Evolutionary conservation across 2,888 invertebrate species (phyloP), one percentile per base, ranked within the genome.

Genomic region (Allacma fusca): DNA sequence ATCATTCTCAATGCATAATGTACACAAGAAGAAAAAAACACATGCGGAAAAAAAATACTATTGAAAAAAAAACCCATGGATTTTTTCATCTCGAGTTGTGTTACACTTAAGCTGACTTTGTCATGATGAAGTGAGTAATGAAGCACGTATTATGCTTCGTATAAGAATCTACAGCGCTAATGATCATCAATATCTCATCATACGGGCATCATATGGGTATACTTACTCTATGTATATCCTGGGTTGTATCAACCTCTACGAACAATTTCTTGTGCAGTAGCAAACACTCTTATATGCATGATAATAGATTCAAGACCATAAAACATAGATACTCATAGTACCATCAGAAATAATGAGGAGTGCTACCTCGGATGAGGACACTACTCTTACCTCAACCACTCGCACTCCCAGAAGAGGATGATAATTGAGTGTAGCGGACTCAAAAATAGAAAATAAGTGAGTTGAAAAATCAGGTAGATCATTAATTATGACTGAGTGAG

Each of bases 381-480:
- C 50, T 50, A 5, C 50, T 2, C 7, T 50, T 50, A 50, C 50
- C 50, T 34, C 34, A 34, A 34, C 5, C 50, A 50, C 16, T 50
- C 2, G 50, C 34, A n/a, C 50, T 40, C 40, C 9, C 16, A 74
- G 74, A 65, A 67, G 62, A 57, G 71, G 28, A 50, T 57, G 44
- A 74, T 74, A 74, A 74, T 74, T 74, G 74, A 74, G 74, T 65
- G 74, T 44, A 65, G 65, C 74, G 74, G 65, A 74, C 74, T 43
- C 74, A 74, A 74, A 74, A 74, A 74, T 74, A 74, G 74, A 74
- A 74, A 74, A 74, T 65, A 74, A 74, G 65, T 74, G 57, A 72
- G 64, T 71, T 65, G 77, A 59, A 72, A 75, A 78, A 75, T 78
- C 78, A 78, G 78, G 75, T 78, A 78, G 78, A 78, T 78, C 78